These are phyloP conservation scores for Anagrus nilaparvatae DNA, from an alignment of 1,140 invertebrate genomes.

Conservation along the genomic window DNA sequence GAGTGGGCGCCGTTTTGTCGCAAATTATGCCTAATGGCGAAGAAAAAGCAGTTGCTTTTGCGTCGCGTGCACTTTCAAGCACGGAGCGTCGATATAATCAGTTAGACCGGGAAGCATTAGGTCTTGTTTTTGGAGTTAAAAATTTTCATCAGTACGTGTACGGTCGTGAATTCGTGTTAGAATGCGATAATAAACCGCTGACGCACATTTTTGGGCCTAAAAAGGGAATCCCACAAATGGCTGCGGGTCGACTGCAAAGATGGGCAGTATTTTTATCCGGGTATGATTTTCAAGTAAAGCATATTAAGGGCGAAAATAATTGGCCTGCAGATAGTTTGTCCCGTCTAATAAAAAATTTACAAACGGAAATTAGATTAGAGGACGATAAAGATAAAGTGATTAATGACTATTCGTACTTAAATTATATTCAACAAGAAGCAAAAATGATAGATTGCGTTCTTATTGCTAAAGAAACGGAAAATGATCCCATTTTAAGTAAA, in stretches of 20 bases:
- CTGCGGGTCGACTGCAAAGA: conserved; percentile 8
- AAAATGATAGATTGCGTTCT: too few species aligned
- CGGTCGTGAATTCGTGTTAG: conserved; percentile 30
- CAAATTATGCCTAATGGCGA: conserved; percentile 19
- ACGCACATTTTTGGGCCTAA: not conserved
- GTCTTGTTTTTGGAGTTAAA: conserved; percentile 22
- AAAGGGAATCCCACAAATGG: conserved; percentile 15
- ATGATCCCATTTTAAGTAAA: too few species aligned
- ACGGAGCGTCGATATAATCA: too few species aligned
- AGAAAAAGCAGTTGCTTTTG: not conserved
- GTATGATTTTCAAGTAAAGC: conserved; percentile 11
- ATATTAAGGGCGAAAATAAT: conserved; percentile 6
- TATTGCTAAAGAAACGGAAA: too few species aligned
- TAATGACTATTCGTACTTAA: too few species aligned
- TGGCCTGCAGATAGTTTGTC: conserved; percentile 7
- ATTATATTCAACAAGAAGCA: too few species aligned
- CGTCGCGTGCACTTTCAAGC: too few species aligned
- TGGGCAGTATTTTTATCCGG: conserved; percentile 15
- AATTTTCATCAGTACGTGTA: conserved; percentile 36
- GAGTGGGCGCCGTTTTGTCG: conserved; percentile 23
- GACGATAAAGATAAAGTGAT: too few species aligned
- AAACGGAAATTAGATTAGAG: too few species aligned
- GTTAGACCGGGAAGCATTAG: conserved; percentile 3
- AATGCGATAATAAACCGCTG: conserved; percentile 34
- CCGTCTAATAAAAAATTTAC: too few species aligned